Evolutionary conservation across 2,113 vertebrate genomes (phyloP), one percentile per base, ranked within the genome.

Genomic region (Heterotis niloticus): DNA sequence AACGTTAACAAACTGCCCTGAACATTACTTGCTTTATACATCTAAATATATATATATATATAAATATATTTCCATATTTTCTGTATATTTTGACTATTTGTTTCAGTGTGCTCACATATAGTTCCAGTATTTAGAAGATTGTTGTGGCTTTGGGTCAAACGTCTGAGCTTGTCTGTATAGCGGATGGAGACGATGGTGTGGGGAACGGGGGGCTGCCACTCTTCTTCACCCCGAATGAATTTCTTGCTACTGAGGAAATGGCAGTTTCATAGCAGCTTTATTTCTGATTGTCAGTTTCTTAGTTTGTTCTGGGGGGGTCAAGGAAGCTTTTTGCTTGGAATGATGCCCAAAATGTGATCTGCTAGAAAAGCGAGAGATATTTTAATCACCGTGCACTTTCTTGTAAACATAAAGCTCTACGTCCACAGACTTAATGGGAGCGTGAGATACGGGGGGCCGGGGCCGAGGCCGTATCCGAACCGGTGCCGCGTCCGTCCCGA

Each of bases 41-140:
- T 83, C 73, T 89, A 82, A 88, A 87, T 91, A 85, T 87, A 86
- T 84, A 87, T 86, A 74, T 59, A 82, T 52, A 71, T 23, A 71
- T 20, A 71, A 20, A 71, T 71, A 14, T 23, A 71, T 71, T 89
- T 87, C 87, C 87, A 89, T 90, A 89, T 85, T 89, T 90, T 89
- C 83, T 91, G 87, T 91, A 90, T 89, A 91, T 93, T 92, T 92
- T 92, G 88, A 91, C 87, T 91, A 88, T 90, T 88, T 89, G 87
- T 87, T 87, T 88, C 87, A 92, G 89, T 91, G 92, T 91, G 86
- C 86, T 88, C 88, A 89, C 86, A 84, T 88, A 83, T 82, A 87
- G 77, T 84, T 86, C 77, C 80, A 77, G 78, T 66, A 78, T 80
- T 62, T 80, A 80, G 82, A 82, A 81, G 84, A 82, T 83, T 72